Evolutionary conservation across 2,113 vertebrate genomes (phyloP).

Genomic region (Pituophis catenifer): DNA sequence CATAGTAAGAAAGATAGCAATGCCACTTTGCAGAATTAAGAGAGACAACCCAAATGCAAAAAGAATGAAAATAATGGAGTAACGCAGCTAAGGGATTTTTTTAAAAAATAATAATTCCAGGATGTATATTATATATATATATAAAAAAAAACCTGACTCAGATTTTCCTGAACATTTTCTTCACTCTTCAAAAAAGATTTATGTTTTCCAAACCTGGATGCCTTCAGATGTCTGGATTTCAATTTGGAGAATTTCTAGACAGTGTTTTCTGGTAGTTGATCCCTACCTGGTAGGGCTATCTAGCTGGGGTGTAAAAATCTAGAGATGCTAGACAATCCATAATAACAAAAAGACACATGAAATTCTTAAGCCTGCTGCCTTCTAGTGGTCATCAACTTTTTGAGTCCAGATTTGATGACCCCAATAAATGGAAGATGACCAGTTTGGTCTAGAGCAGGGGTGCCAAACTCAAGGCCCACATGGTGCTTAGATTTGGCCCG

Average conservation of each 20-base stretch:
- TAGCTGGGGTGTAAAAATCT: background rate
- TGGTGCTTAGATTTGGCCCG: no score
- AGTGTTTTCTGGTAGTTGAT: background rate
- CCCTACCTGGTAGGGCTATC: no score
- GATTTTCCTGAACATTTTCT: background rate
- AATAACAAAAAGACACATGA: background rate
- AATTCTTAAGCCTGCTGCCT: background rate
- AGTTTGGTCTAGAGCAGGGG: no score
- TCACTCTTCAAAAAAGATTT: background rate
- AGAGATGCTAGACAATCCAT: no score
- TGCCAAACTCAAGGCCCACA: no score
- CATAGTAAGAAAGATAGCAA: constrained; percentile 19
- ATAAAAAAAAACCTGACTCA: background rate
- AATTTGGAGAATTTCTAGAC: background rate
- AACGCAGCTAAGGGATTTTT: background rate
- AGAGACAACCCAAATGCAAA: background rate
- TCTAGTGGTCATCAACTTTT: background rate
- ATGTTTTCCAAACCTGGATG: background rate
- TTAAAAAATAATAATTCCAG: background rate
- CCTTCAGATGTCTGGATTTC: background rate
- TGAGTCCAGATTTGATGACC: background rate
- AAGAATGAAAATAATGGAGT: background rate
- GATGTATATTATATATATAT: background rate
- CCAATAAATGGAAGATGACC: no score
- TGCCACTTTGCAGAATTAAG: constrained; percentile 12